A percentile compares a stretch with the other conserved stretches of the same genome.
Evolutionary conservation across 2,888 invertebrate genomes (phyloP).

Genomic region (Oligia latruncula): DNA sequence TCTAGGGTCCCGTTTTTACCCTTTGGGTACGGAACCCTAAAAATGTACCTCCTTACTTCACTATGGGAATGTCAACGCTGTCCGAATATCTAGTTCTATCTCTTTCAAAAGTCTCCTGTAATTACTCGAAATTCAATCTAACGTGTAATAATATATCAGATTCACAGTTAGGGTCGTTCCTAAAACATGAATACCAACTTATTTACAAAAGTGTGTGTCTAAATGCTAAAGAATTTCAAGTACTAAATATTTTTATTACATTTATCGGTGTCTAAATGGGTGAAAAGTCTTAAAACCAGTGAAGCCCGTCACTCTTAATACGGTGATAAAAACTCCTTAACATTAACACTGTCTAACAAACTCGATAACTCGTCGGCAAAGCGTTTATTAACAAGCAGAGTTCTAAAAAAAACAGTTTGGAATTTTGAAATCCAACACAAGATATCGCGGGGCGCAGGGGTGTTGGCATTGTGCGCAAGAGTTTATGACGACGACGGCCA

Average conservation of each 20-base stretch:
- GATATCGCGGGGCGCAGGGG: conserved; percentile 67
- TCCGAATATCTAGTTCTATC: background rate
- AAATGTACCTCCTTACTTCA: background rate
- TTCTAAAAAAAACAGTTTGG: conserved; percentile 67
- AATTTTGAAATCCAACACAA: conserved; percentile 73
- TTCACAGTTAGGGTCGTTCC: background rate
- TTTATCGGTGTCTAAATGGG: conserved; percentile 4
- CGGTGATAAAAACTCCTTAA: conserved; percentile 45
- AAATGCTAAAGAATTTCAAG: conserved; percentile 15
- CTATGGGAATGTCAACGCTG: background rate
- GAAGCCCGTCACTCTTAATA: conserved; percentile 25
- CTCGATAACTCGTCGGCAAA: conserved; percentile 68
- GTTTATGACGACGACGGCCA: conserved; percentile 76
- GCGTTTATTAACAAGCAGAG: conserved; percentile 64
- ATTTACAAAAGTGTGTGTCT: background rate
- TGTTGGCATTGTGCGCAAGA: conserved; percentile 80
- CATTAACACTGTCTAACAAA: conserved; percentile 57
- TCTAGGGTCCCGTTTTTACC: no score
- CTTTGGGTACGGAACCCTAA: no score
- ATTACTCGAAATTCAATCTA: conserved; percentile 1
- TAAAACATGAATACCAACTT: background rate
- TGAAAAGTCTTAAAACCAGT: conserved; percentile 17
- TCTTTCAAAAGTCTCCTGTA: conserved; percentile 1
- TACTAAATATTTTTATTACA: conserved; percentile 12
- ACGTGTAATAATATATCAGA: background rate